Evolutionary conservation across 2,797 vertebrate species (phyloP).

Genomic region (Coilia nasus): DNA sequence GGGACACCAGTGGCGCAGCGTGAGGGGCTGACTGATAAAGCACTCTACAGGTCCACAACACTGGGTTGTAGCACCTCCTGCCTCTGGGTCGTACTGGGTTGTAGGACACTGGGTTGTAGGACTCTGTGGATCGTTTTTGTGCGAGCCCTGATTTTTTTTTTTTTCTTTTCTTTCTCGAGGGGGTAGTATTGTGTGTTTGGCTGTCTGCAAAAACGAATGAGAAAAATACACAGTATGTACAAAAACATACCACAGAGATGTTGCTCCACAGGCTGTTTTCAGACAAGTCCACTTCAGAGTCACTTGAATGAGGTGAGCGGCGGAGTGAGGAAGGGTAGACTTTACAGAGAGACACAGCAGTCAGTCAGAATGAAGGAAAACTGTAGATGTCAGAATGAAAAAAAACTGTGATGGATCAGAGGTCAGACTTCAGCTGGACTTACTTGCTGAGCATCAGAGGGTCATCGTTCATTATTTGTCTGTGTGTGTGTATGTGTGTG

Average conservation of each 20-base stretch:
- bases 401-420: neutral
- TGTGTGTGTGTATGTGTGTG: neutral
- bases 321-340: neutral
- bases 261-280: neutral
- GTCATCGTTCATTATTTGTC: neutral
- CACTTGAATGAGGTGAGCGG: neutral
- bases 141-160: neutral
- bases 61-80: neutral
- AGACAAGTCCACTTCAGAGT: neutral
- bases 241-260: neutral
- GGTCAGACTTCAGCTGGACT: conserved; percentile 14
- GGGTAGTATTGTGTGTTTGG: neutral
- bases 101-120: neutral
- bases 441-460: neutral
- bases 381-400: no score
- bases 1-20: neutral
- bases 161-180: neutral
- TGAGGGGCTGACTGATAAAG: neutral
- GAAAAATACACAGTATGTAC: neutral
- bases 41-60: neutral
- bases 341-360: neutral
- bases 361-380: neutral
- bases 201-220: neutral
- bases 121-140: neutral
- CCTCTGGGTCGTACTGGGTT: no score